Percentiles rank a stretch among this genome's conserved stretches.
phyloP scores from a whole-genome alignment of 2,797 vertebrate species.

The Aldrovandia affinis region DNA sequence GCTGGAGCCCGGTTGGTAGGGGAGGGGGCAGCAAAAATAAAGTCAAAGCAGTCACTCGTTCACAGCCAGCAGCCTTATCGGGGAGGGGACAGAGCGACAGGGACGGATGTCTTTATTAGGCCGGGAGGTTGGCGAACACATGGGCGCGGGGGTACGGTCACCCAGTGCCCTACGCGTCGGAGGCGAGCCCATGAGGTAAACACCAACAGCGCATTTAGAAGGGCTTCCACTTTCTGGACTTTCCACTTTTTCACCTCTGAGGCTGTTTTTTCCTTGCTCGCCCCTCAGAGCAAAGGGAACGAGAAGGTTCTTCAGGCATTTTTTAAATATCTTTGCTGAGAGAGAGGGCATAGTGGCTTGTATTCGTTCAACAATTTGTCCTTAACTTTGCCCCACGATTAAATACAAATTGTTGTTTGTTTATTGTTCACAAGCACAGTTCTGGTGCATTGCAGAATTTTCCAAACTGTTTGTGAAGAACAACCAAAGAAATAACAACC shows the following conservation, averaged over 20 bases:
- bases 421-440: too few relatives aligned
- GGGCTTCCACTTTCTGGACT: constrained; percentile 19
- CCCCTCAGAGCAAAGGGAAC: background rate
- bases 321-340: too few relatives aligned
- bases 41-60: constrained; percentile 66
- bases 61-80: constrained; percentile 75
- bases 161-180: constrained; percentile 66
- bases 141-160: constrained; percentile 63
- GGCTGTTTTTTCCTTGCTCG: background rate
- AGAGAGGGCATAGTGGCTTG: too few relatives aligned
- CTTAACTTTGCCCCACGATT: too few relatives aligned
- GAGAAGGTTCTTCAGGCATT: constrained; percentile 1
- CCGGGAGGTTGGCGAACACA: constrained; percentile 69
- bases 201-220: constrained; percentile 16
- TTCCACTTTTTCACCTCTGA: constrained; percentile 16
- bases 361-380: too few relatives aligned
- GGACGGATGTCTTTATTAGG: constrained; percentile 81
- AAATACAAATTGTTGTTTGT: too few relatives aligned
- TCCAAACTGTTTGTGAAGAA: too few relatives aligned
- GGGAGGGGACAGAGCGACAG: constrained; percentile 59
- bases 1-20: background rate
- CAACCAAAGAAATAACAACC: too few relatives aligned
- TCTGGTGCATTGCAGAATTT: too few relatives aligned
- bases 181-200: constrained; percentile 62
- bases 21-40: constrained; percentile 10